Evolutionary conservation across 2,888 invertebrate genomes (phyloP).

Genomic region (Siphlonurus alternatus): DNA sequence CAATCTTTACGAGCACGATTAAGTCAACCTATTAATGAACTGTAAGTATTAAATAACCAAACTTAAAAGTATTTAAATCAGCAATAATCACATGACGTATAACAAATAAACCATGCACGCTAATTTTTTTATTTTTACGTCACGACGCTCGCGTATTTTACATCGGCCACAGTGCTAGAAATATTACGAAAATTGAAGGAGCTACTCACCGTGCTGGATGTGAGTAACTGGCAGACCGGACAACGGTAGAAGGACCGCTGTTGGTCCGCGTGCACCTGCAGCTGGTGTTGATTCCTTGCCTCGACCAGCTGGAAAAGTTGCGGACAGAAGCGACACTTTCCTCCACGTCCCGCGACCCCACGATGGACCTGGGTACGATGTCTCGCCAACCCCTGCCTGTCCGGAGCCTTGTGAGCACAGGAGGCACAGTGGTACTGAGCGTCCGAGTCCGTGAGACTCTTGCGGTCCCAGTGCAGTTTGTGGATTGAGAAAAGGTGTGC

Average conservation of each 20-base stretch:
- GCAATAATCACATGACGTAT: too few species aligned
- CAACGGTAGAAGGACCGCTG: constrained; percentile 12
- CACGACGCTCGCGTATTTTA: too few species aligned
- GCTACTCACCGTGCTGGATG: constrained; percentile 13
- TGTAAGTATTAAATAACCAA: too few species aligned
- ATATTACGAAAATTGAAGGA: too few species aligned
- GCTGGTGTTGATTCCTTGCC: constrained; percentile 28
- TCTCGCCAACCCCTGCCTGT: constrained; percentile 27
- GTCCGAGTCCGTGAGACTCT: constrained; percentile 4
- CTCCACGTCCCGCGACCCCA: constrained; percentile 28
- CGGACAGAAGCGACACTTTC: constrained; percentile 33
- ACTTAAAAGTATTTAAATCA: too few species aligned
- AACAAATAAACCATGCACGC: too few species aligned
- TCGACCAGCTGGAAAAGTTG: constrained; percentile 34
- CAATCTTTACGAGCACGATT: too few species aligned
- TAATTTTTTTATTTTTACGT: too few species aligned
- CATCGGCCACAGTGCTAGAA: too few species aligned
- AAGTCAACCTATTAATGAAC: too few species aligned
- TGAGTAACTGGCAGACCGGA: constrained; percentile 11
- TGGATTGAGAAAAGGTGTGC: constrained; percentile 1
- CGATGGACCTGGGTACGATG: constrained; percentile 13
- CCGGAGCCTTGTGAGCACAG: constrained; percentile 18
- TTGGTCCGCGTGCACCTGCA: constrained; percentile 11
- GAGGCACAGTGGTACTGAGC: constrained; percentile 13
- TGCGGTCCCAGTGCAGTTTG: constrained; percentile 7